phyloP scores from a whole-genome alignment of 64 coral and sea anemone genomes.

The Stichodactyla helianthus region DNA sequence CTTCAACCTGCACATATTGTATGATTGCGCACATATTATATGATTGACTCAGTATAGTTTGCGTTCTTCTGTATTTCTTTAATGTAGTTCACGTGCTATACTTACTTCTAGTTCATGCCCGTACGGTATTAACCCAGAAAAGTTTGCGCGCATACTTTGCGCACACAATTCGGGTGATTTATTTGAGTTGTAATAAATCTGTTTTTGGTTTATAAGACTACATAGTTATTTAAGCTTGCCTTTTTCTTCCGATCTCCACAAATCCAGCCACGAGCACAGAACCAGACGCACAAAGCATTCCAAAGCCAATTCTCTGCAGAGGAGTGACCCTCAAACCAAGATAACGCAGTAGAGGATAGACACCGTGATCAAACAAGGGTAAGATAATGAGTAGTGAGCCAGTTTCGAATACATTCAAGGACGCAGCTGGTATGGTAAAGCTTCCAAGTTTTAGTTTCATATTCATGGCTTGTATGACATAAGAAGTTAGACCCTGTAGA shows the following conservation, averaged over 20 bases:
- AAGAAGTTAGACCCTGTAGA: constrained; percentile 46
- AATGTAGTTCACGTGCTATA: too few species aligned
- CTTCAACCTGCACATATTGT: too few species aligned
- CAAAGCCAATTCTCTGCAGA: constrained; percentile 64
- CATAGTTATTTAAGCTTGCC: not conserved
- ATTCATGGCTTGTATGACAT: constrained; percentile 57
- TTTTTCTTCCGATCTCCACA: constrained; percentile 54
- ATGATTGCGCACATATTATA: too few species aligned
- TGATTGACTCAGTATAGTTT: too few species aligned
- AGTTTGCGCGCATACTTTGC: too few species aligned
- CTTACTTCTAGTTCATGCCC: too few species aligned
- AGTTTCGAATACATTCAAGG: constrained; percentile 46
- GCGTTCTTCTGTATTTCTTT: too few species aligned
- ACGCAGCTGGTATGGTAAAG: constrained; percentile 37
- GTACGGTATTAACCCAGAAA: too few species aligned
- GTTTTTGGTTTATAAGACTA: not conserved
- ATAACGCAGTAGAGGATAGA: constrained; percentile 47
- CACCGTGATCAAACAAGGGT: constrained; percentile 47
- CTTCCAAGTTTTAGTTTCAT: constrained; percentile 55
- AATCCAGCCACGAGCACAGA: constrained; percentile 58
- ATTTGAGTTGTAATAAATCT: too few species aligned
- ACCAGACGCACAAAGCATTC: constrained; percentile 57
- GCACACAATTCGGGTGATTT: too few species aligned
- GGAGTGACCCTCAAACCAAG: constrained; percentile 57
- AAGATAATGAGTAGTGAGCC: constrained; percentile 40